Conservation (phyloP, 2,797 vertebrate genomes). For the Anniella stebbinsi region DNA sequence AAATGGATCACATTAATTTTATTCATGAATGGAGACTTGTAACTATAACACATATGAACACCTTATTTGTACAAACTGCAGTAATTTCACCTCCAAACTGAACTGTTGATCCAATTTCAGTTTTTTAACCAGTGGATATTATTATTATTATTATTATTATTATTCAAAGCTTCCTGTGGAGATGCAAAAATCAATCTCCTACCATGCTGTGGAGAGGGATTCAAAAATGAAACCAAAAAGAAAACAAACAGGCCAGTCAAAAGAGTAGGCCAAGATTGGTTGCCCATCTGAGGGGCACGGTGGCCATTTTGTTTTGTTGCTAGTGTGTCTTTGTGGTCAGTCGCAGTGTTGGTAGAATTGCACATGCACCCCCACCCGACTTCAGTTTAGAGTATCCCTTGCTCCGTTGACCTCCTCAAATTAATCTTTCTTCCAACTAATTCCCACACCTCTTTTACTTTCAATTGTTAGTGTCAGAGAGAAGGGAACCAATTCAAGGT, state of each 20-base stretch:
- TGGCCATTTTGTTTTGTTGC: conserved; percentile 29
- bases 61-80: not conserved
- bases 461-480: not conserved
- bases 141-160: not conserved
- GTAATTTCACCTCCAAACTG: not conserved
- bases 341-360: conserved; percentile 15
- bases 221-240: conserved; percentile 15
- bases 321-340: conserved; percentile 7
- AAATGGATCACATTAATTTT: conserved; percentile 14
- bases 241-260: not conserved
- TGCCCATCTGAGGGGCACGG: not conserved
- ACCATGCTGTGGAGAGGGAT: not conserved
- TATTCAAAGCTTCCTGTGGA: not conserved
- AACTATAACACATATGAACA: not conserved
- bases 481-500: not conserved
- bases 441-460: not conserved
- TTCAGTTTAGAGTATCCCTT: not conserved
- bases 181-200: not conserved
- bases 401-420: not conserved
- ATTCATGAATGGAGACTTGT: not conserved
- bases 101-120: not conserved
- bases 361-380: not conserved
- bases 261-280: not conserved
- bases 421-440: not conserved
- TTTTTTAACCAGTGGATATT: not conserved